phyloP scores from a whole-genome alignment of 2,888 invertebrate genomes.

The Caenorhabditis sulstoni region DNA sequence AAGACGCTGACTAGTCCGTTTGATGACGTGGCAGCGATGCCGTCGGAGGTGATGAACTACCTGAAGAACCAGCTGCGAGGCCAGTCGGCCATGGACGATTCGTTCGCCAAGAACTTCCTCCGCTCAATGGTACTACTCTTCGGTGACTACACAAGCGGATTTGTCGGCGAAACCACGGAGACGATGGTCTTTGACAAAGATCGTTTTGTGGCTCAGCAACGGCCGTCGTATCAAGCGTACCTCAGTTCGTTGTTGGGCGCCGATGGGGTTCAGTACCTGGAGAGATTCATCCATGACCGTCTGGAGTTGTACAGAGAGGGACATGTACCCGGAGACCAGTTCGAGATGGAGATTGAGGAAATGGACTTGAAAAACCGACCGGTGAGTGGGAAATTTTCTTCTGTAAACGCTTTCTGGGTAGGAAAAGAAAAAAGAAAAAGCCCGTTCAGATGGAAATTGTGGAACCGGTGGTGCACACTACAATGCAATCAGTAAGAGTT shows the following conservation, averaged over 20 bases:
- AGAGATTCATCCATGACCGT: constrained; percentile 94
- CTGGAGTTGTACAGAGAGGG: constrained; percentile 94
- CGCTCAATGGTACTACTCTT: constrained; percentile 93
- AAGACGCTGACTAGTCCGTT: constrained; percentile 91
- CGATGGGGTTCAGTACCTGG: constrained; percentile 79
- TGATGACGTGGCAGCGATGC: constrained; percentile 91
- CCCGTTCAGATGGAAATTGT: constrained; percentile 30
- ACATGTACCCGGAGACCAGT: constrained; percentile 93
- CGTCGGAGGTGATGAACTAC: constrained; percentile 86
- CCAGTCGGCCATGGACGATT: constrained; percentile 88
- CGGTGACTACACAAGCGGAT: constrained; percentile 88
- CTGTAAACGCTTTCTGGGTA: not conserved
- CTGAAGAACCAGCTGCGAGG: constrained; percentile 88
- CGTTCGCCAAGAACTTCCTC: constrained; percentile 93
- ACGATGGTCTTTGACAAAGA: constrained; percentile 65
- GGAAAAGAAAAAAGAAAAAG: not conserved
- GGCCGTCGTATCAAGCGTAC: constrained; percentile 62
- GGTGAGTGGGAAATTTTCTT: constrained; percentile 35
- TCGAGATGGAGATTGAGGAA: constrained; percentile 88
- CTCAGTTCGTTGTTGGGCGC: constrained; percentile 65
- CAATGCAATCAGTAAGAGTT: constrained; percentile 54
- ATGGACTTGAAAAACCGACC: constrained; percentile 63
- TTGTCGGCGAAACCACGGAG: constrained; percentile 48
- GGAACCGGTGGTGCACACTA: constrained; percentile 35
- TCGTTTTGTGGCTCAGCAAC: constrained; percentile 66